Percentiles rank a stretch among this genome's conserved stretches.
Conservation (phyloP, 2,797 vertebrate genomes). For the Enteromius unitaeniatus region DNA sequence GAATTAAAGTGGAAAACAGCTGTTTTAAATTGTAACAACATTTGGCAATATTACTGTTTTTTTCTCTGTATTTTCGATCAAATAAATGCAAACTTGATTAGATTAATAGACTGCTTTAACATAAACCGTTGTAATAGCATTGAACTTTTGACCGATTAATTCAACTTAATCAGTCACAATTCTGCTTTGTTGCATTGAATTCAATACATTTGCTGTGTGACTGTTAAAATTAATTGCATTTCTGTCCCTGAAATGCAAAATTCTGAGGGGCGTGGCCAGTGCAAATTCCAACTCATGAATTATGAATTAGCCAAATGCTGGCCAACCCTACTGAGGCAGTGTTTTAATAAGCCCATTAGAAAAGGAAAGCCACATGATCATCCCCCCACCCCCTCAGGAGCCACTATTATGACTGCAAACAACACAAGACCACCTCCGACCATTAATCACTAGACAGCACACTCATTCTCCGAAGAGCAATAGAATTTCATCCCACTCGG, state of each 20-base stretch:
- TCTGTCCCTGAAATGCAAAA: background rate
- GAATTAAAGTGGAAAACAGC: background rate
- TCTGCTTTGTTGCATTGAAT: background rate
- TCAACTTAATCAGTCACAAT: background rate
- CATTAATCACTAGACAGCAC: constrained; percentile 71
- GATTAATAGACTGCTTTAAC: background rate
- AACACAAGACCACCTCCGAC: constrained; percentile 60
- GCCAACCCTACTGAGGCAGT: background rate
- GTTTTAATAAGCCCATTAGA: background rate
- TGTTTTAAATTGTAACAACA: background rate
- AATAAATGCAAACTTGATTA: background rate
- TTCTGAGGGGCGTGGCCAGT: background rate
- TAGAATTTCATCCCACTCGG: constrained; percentile 12
- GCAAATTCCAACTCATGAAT: background rate
- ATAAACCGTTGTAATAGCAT: too few relatives aligned
- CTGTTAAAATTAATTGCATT: background rate
- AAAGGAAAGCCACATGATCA: background rate
- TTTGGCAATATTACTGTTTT: background rate
- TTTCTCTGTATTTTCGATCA: background rate
- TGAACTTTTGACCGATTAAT: background rate
- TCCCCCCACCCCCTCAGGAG: constrained; percentile 51
- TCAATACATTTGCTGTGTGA: background rate
- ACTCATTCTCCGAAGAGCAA: constrained; percentile 53
- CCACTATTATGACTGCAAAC: constrained; percentile 65
- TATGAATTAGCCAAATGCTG: background rate